phyloP scores from a whole-genome alignment of 2,113 vertebrate species.

The Bujurquina vittata region DNA sequence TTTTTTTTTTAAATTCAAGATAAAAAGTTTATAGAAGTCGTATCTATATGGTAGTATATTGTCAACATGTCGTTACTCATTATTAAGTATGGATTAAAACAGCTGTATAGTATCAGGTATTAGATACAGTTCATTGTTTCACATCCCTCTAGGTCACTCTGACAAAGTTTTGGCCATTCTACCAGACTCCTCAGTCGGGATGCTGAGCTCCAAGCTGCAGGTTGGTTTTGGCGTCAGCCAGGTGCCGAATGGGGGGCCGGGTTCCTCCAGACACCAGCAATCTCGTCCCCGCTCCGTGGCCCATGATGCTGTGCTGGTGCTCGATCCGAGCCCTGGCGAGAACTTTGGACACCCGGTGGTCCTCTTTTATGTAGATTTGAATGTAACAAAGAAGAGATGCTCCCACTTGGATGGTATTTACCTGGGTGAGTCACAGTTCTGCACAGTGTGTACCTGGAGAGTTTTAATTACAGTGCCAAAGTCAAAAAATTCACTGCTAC shows the following conservation, averaged over 20 bases:
- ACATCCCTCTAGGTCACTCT: slow-evolving; percentile 36
- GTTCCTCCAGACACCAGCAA: slow-evolving; percentile 50
- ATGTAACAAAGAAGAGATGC: slow-evolving; percentile 82
- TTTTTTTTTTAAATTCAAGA: too few relatives aligned
- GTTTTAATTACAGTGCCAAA: neutral
- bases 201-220: slow-evolving; percentile 41
- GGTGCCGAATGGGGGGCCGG: slow-evolving; percentile 39
- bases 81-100: neutral
- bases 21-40: neutral
- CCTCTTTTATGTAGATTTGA: slow-evolving; percentile 83
- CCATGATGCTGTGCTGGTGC: slow-evolving; percentile 81
- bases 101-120: neutral
- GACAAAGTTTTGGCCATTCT: slow-evolving; percentile 82
- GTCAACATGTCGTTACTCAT: neutral
- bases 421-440: slow-evolving; percentile 74
- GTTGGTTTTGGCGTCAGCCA: slow-evolving; percentile 29
- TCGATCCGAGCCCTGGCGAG: slow-evolving; percentile 82
- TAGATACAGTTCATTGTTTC: neutral
- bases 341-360: slow-evolving; percentile 83
- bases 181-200: slow-evolving; percentile 70
- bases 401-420: slow-evolving; percentile 80
- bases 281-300: slow-evolving; percentile 54
- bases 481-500: neutral
- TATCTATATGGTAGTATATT: too few relatives aligned
- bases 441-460: neutral